These are phyloP conservation scores for Turritopsis dohrnii DNA, from an alignment of 30 jellyfish, hydroid and myxozoan species.

Conservation along the genomic window DNA sequence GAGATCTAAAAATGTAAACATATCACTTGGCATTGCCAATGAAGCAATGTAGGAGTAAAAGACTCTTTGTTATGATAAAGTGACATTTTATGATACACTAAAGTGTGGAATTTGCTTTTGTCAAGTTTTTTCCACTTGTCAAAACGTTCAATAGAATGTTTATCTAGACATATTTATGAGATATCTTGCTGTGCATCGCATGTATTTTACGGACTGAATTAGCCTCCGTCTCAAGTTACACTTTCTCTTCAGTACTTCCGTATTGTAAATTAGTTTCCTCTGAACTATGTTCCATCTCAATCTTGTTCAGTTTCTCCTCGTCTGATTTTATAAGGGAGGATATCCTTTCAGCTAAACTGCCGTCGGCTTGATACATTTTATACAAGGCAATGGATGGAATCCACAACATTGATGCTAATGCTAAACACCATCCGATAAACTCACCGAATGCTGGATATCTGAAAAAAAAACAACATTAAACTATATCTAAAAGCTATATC, in stretches of 20 bases:
- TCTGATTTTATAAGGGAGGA: slow-evolving; percentile 51
- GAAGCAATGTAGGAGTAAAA: too few species aligned
- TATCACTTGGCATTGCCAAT: too few species aligned
- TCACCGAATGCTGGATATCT: slow-evolving; percentile 91
- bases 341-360: slow-evolving; percentile 45
- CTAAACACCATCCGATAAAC: slow-evolving; percentile 76
- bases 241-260: neutral
- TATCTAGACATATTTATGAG: too few species aligned
- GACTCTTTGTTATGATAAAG: too few species aligned
- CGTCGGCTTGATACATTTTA: slow-evolving; percentile 37
- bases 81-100: too few species aligned
- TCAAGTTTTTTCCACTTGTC: too few species aligned
- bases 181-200: too few species aligned
- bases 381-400: slow-evolving; percentile 65
- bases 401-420: slow-evolving; percentile 59
- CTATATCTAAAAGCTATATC: too few species aligned
- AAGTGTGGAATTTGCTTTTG: too few species aligned
- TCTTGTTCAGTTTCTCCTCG: slow-evolving; percentile 42
- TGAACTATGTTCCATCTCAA: slow-evolving; percentile 35
- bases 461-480: neutral
- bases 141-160: too few species aligned
- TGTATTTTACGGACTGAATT: too few species aligned
- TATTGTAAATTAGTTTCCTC: neutral
- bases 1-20: too few species aligned
- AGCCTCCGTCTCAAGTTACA: neutral